Evolutionary conservation across 2,888 invertebrate species (phyloP).

Genomic region (Lysandra coridon): DNA sequence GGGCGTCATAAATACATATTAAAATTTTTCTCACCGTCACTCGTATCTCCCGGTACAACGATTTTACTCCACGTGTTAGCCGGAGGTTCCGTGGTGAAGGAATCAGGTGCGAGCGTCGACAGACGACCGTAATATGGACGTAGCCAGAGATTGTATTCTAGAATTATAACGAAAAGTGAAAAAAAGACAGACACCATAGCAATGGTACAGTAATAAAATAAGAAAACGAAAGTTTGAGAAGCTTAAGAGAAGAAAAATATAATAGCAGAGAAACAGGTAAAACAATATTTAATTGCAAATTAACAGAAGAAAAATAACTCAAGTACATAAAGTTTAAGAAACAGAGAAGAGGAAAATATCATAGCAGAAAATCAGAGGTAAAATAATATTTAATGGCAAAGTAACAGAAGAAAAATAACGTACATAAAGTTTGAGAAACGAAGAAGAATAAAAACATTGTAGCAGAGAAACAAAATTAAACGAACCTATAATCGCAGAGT

Average conservation of each 20-base stretch:
- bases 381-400: conserved; percentile 86
- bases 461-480: background rate
- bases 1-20: no score
- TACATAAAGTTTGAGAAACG: no score
- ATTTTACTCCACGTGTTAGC: conserved; percentile 83
- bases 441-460: no score
- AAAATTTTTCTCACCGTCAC: conserved; percentile 56
- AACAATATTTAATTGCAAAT: no score
- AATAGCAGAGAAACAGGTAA: no score
- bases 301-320: conserved; percentile 63
- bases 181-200: background rate
- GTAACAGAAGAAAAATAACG: conserved; percentile 55
- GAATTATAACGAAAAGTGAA: background rate
- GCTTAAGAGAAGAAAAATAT: no score
- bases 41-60: conserved; percentile 84
- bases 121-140: conserved; percentile 73
- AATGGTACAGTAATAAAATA: no score
- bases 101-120: conserved; percentile 60
- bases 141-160: conserved; percentile 82
- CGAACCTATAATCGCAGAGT: conserved; percentile 88
- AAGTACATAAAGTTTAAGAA: no score
- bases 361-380: no score
- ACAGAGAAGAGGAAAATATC: no score
- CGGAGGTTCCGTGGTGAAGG: conserved; percentile 66
- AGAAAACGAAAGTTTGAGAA: no score